Base-by-base conservation (phyloP, 2,888 invertebrate species). In the Ceraclea dissimilis region DNA sequence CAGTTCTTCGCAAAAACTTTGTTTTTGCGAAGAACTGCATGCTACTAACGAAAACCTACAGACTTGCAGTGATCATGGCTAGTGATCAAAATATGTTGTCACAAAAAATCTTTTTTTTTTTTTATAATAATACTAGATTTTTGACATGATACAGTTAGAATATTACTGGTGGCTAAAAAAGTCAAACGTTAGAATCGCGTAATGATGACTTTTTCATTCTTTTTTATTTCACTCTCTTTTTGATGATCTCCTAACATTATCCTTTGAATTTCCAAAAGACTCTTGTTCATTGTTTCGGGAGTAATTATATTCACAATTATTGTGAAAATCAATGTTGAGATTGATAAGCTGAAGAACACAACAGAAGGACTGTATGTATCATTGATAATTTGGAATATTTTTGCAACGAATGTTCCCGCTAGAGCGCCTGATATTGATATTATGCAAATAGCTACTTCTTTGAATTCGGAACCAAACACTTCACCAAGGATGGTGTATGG, bases 271-370 rank as follows among this genome's bases (percentile, higher is more conserved):
- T 81, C 78, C 39, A 72, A 67, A 20, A 82, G 68, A 48, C 79
- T 79, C 62, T 79, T 81, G 0, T 78, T 78, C 62, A 74, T 79
- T 0, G 81, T 82, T 67, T 82, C 82, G 1, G 80, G 81, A 0
- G 81, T 75, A 53, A 71, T 57, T 13, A 75, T 65, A n/a, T 68
- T 64, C 1, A 78, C 74, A 60, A 81, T 79, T 8, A 73, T 50
- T 1, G 76, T 70, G 0, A 81, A 79, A 17, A 69, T 46, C 13
- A 76, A 66, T 1, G 78, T 73, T 1, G 72, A 68, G 0, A 64
- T 46, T 0, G 77, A 71, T 58, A 76, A 80, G 57, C 76, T 68
- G 60, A 71, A 72, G 57, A 81, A 80, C 1, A 75, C 73, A 2
- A 75, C 71, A 51, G 73, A 72, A 18, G 78, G 68, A 0, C 80